Conservation (phyloP, 2,888 invertebrate genomes). For the Erebia ligea region DNA sequence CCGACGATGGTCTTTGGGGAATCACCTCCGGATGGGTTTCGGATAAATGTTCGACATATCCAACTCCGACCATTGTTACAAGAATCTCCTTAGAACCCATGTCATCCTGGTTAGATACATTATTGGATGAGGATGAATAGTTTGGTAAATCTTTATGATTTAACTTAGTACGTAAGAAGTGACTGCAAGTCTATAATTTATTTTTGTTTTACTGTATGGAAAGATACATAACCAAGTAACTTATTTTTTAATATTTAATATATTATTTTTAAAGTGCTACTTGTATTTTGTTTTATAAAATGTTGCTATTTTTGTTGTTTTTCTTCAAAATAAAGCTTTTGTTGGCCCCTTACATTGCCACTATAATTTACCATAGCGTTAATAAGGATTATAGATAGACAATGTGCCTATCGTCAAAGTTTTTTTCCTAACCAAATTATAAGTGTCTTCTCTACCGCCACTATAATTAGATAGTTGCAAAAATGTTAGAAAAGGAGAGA, state of each 20-base stretch:
- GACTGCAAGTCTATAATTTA: background rate
- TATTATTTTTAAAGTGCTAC: background rate
- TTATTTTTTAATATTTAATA: background rate
- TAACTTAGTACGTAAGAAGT: too few relatives aligned
- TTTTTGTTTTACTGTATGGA: background rate
- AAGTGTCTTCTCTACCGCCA: too few relatives aligned
- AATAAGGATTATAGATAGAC: too few relatives aligned
- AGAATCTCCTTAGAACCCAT: constrained; percentile 53
- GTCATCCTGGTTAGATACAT: constrained; percentile 56
- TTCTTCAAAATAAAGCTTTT: background rate
- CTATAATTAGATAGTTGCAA: too few relatives aligned
- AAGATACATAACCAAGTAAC: too few relatives aligned
- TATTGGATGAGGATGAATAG: constrained; percentile 26
- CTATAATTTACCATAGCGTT: too few relatives aligned
- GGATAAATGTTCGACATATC: constrained; percentile 36
- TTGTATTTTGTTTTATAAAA: background rate
- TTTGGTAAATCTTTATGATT: too few relatives aligned
- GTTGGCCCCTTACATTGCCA: too few relatives aligned
- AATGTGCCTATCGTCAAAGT: too few relatives aligned
- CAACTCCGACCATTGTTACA: constrained; percentile 62
- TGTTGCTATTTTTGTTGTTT: background rate
- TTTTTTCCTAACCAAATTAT: too few relatives aligned
- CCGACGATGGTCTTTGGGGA: constrained; percentile 68
- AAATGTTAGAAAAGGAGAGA: too few relatives aligned
- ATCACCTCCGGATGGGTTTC: constrained; percentile 70